A percentile compares a stretch with the other conserved stretches of the same genome.
These are phyloP conservation scores for Noctilio leporinus DNA, from an alignment of 2,113 vertebrate genomes.

Conservation along the genomic window DNA sequence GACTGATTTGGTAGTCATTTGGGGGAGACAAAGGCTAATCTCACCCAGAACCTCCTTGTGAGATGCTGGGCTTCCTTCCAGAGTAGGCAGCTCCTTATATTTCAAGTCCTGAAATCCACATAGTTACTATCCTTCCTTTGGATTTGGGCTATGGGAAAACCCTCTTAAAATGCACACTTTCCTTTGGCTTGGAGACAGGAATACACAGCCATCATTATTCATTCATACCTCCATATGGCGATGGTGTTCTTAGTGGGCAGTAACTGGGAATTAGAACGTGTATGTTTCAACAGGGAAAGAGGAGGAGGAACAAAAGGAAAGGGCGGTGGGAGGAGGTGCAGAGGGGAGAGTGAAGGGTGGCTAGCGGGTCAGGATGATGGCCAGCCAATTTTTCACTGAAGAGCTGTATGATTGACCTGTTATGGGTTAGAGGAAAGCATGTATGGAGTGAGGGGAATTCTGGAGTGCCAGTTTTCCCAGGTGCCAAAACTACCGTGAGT, in stretches of 20 bases:
- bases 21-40: not conserved
- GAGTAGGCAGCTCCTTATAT: not conserved
- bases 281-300: not conserved
- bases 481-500: not conserved
- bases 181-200: conserved; percentile 10
- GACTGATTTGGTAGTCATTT: not conserved
- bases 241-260: not conserved
- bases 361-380: not conserved
- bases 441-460: not conserved
- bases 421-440: not conserved
- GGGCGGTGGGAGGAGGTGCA: not conserved
- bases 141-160: not conserved
- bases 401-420: not conserved
- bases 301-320: not conserved
- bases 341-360: not conserved
- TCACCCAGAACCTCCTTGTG: not conserved
- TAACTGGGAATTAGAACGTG: not conserved
- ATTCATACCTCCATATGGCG: not conserved
- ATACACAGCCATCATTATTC: not conserved
- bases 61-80: conserved; percentile 21
- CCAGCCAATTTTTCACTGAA: not conserved
- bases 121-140: conserved; percentile 16
- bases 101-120: not conserved
- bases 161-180: not conserved
- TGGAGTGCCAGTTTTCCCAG: not conserved